Evolutionary conservation across 2,797 vertebrate species (phyloP), one percentile per base, ranked within the genome.

Genomic region (Rhynchotus rufescens): DNA sequence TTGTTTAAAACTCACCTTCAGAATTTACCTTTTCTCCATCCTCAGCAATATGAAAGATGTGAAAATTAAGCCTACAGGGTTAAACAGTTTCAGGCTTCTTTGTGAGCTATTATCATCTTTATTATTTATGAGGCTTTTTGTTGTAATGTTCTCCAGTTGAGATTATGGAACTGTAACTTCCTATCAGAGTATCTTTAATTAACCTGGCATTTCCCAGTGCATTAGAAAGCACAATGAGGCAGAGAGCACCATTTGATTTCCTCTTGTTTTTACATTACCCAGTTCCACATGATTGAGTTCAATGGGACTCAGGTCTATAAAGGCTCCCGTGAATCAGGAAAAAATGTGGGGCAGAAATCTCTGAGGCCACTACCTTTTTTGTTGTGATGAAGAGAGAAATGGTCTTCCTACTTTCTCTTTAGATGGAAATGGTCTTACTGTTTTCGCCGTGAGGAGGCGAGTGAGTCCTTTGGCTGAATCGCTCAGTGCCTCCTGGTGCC

Each of bases 171-270:
- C 81, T 80, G 82, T 76, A 93, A 89, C 61, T 81, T 88, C 72
- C 86, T 90, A 90, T 93, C 90, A 79, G 57, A 91, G 88, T 65
- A 92, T 93, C 66, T 92, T 89, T 94, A 95, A 96, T 94, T 91
- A 88, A 86, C 30, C 62, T 16, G 45, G 67, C 72, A 94, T 69
- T 92, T 81, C 91, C 78, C 74, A 85, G 14, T n/a, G 26, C 0
- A 0, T 69, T 62, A 60, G 3, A 10, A 80, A 73, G 32, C 38
- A 51, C 0, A 0, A 22, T 73, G 51, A 75, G 78, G 59, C 86
- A 74, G 2, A 2, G 85, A 30, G 56, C 10, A 20, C 32, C 52
- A 26, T 72, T 60, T 87, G 59, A 78, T 82, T 69, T 36, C n/a
- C 52, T 92, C 23, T 57, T 64, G 20, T 42, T n/a, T 86, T 71